Base-by-base conservation (phyloP, 2,797 vertebrate species). In the Neomorphus geoffroyi region DNA sequence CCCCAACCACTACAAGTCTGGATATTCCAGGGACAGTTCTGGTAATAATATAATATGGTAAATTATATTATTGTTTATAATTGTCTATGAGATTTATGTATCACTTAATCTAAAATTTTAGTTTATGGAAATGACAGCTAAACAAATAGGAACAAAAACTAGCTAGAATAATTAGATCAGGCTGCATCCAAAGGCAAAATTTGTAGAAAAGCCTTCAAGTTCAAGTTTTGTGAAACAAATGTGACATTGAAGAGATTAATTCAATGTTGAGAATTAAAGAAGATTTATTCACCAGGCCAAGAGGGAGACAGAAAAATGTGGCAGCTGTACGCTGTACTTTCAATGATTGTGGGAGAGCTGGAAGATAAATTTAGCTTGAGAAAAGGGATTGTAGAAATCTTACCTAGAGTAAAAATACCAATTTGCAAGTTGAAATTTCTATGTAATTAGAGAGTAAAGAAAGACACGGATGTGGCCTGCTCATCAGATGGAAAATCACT, bases 221-320 rank as follows among this genome's bases (percentile, higher is more conserved):
- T 91, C 18, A 57, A 71, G 41, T 81, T 94, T 85, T 92, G n/a
- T 21, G 78, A 93, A 95, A 77, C 37, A 96, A 91, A 30, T 77
- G 61, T 46, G 50, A 88, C 60, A 81, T 74, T 79, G 62, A 37
- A 83, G 37, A 90, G 28, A 87, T 69, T 2, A 91, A 90, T 61
- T 67, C n/a, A 60, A 8, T 48, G 72, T 74, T 6, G 11, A 94
- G 80, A 94, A 75, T 83, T 91, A 92, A 90, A 83, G 57, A 86
- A 73, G n/a, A 94, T 94, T 92, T 95, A 96, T 94, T 93, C 71
- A 80, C 39, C 12, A 78, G 28, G 18, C 33, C 77, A 95, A 84
- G 51, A 88, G 43, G 43, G 51, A 94, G 51, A 58, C 27, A 85
- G 67, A 72, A 91, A 94, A 94, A 91, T 87, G 65, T 80, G 86